phyloP scores from a whole-genome alignment of 2,888 invertebrate species.

The Dascillus cervinus region DNA sequence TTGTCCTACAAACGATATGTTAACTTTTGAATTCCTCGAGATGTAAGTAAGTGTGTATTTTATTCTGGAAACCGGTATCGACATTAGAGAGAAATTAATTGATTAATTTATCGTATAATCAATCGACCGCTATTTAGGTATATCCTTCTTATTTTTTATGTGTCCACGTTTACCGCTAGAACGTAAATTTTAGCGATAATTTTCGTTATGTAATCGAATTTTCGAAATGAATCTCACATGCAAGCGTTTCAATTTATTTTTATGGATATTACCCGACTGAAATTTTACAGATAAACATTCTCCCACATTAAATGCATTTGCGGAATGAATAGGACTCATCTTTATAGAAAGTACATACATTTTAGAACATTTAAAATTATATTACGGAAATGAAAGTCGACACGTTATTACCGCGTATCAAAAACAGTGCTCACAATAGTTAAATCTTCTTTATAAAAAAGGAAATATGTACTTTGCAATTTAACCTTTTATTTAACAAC shows the following conservation, averaged over 20 bases:
- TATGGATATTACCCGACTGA: constrained; percentile 4
- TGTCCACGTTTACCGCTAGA: too few relatives aligned
- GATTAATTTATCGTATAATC: constrained; percentile 6
- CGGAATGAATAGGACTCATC: constrained; percentile 20
- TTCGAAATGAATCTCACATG: background rate
- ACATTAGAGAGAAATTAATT: constrained; percentile 7
- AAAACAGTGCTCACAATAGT: constrained; percentile 9
- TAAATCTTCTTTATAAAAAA: constrained; percentile 5
- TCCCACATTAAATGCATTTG: constrained; percentile 12
- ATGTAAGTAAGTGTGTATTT: constrained; percentile 1
- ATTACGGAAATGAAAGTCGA: constrained; percentile 35
- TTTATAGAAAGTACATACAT: constrained; percentile 25
- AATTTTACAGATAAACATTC: constrained; percentile 5
- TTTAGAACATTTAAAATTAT: constrained; percentile 28
- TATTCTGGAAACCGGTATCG: constrained; percentile 5
- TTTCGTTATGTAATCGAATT: background rate
- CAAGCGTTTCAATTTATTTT: constrained; percentile 3
- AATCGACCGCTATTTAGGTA: constrained; percentile 5
- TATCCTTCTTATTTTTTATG: constrained; percentile 2
- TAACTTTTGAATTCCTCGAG: constrained; percentile 6
- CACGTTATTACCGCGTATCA: constrained; percentile 18
- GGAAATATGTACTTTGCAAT: too few relatives aligned
- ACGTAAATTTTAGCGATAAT: background rate
- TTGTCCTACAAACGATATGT: constrained; percentile 4
- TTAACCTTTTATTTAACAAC: too few relatives aligned